A percentile compares a stretch with the other conserved stretches of the same genome.
Evolutionary conservation across 2,797 vertebrate species (phyloP).

Genomic region (Dendrocincla fuliginosa): DNA sequence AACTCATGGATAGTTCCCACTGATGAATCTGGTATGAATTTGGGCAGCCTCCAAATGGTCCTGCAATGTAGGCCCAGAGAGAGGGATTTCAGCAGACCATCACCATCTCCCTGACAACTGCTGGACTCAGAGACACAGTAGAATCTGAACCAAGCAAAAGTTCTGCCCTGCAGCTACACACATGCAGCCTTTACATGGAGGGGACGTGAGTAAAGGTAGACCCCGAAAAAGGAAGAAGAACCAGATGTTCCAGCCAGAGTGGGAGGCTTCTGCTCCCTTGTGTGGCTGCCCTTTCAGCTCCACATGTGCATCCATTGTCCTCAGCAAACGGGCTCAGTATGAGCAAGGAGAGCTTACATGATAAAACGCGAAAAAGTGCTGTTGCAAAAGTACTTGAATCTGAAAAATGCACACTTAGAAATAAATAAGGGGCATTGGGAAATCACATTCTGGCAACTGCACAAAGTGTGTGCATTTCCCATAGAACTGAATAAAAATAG

Average conservation of each 20-base stretch:
- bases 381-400: background rate
- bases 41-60: background rate
- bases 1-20: background rate
- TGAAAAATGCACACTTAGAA: constrained; percentile 47
- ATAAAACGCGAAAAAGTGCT: background rate
- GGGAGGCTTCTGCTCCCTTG: background rate
- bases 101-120: fast-evolving
- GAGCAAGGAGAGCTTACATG: background rate
- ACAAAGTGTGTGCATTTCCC: constrained; percentile 73
- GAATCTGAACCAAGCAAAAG: background rate
- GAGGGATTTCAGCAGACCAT: background rate
- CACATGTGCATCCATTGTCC: background rate
- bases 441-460: constrained; percentile 67
- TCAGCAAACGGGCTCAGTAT: background rate
- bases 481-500: constrained; percentile 78
- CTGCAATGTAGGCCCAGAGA: background rate
- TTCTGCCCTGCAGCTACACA: background rate
- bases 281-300: background rate
- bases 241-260: background rate
- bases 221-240: background rate
- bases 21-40: background rate
- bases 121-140: background rate
- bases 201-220: background rate
- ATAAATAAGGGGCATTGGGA: constrained; percentile 59
- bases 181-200: background rate